phyloP scores from a whole-genome alignment of 53 echinoderm and acorn worm species.

The Holothuria leucospilota region DNA sequence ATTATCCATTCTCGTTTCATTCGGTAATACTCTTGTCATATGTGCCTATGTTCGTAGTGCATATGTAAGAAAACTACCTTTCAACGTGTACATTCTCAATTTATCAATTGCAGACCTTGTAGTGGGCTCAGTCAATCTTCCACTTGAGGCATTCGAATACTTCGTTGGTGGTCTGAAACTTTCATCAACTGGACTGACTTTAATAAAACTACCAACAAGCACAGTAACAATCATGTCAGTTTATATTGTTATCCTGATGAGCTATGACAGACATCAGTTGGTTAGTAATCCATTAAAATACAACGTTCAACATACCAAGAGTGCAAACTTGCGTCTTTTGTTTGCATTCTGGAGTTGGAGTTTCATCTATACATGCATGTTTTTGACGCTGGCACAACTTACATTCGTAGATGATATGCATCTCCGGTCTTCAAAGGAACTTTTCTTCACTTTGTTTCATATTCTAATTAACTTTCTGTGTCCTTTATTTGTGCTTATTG shows the following conservation, averaged over 20 bases:
- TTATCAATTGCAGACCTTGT: neutral
- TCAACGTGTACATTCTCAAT: conserved; percentile 3
- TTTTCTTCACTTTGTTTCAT: no score
- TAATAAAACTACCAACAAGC: neutral
- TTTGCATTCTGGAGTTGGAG: no score
- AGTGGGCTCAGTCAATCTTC: conserved; percentile 1
- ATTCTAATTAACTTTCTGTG: no score
- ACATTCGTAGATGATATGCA: no score
- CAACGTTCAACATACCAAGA: neutral
- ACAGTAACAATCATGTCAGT: neutral
- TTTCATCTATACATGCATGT: no score
- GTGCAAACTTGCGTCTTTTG: neutral
- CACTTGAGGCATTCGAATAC: neutral
- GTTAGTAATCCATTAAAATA: neutral
- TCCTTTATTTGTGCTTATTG: no score
- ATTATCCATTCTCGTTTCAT: neutral
- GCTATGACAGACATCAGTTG: conserved; percentile 22
- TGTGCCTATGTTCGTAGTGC: neutral
- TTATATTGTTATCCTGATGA: conserved; percentile 22
- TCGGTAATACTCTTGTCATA: neutral
- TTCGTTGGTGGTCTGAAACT: neutral
- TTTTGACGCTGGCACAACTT: no score
- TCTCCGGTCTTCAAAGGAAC: no score
- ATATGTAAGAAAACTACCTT: conserved; percentile 1
- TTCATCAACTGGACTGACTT: neutral